A percentile compares a stretch with the other conserved stretches of the same genome.
These are phyloP conservation scores for Eupithecia pulchellata DNA, from an alignment of 2,888 invertebrate genomes.

Conservation along the genomic window DNA sequence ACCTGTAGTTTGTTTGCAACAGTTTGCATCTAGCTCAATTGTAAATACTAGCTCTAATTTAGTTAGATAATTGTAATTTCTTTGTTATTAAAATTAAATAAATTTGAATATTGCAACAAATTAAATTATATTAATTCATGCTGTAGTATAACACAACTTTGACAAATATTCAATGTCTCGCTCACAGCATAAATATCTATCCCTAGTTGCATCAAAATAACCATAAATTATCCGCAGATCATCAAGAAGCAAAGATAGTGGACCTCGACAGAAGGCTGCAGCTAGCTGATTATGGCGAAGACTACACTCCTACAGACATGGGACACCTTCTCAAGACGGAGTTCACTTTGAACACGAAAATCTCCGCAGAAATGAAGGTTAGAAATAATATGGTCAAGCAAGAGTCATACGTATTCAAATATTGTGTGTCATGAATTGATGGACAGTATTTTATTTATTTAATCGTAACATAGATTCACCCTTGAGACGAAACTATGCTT, in stretches of 20 bases:
- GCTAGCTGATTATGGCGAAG: conserved; percentile 89
- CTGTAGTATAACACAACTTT: too few relatives aligned
- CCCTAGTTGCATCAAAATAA: background rate
- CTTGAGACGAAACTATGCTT: too few relatives aligned
- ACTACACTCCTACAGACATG: conserved; percentile 82
- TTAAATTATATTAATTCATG: too few relatives aligned
- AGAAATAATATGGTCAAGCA: conserved; percentile 3
- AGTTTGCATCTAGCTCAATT: too few relatives aligned
- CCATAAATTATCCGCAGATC: conserved; percentile 76
- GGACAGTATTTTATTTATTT: background rate
- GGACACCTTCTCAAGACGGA: conserved; percentile 75
- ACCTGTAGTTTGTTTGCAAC: too few relatives aligned
- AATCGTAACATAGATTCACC: too few relatives aligned
- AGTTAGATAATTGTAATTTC: too few relatives aligned
- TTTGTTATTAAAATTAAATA: too few relatives aligned
- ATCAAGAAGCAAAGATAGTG: conserved; percentile 77
- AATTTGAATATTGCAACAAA: too few relatives aligned
- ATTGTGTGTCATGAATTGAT: background rate
- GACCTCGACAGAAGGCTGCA: conserved; percentile 87
- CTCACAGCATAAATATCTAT: too few relatives aligned
- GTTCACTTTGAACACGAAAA: conserved; percentile 74
- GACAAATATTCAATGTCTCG: too few relatives aligned
- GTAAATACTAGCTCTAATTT: too few relatives aligned
- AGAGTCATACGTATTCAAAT: background rate
- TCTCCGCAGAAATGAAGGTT: conserved; percentile 83